Evolutionary conservation across 2,888 invertebrate genomes (phyloP).

Genomic region (Xestoiulus laeticollis): DNA sequence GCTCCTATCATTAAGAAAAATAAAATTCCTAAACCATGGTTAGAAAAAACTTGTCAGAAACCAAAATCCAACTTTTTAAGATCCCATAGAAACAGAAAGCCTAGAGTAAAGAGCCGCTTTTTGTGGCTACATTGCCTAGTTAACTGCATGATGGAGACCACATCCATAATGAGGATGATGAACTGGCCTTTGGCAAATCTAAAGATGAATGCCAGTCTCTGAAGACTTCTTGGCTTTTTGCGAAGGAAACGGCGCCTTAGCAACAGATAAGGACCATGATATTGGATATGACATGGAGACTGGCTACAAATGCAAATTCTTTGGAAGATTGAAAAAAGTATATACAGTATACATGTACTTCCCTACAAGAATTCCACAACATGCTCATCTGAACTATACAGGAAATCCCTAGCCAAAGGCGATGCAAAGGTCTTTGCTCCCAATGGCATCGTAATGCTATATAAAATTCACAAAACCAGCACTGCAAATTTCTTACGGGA

Average conservation of each 20-base stretch:
- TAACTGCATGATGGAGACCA: background rate
- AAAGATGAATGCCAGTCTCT: background rate
- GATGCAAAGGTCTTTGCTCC: slow-evolving; percentile 12
- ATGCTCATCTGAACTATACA: background rate
- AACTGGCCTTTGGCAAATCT: background rate
- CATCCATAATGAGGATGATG: slow-evolving; percentile 22
- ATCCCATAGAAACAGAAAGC: background rate
- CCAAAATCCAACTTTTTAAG: background rate
- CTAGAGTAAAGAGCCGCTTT: background rate
- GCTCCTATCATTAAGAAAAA: background rate
- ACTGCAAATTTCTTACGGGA: background rate
- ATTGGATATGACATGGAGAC: background rate
- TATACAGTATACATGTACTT: background rate
- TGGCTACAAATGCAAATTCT: background rate
- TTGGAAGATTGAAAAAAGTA: background rate
- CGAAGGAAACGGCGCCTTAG: background rate
- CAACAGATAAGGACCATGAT: background rate
- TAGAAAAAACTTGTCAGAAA: background rate
- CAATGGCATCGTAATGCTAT: background rate
- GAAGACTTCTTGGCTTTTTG: background rate
- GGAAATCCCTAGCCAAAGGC: background rate
- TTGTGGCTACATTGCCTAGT: background rate
- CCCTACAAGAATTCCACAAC: background rate
- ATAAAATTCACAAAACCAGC: background rate
- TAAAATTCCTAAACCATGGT: background rate